These are phyloP conservation scores for Pseudochirops corinnae DNA, from an alignment of 2,797 vertebrate genomes.

Conservation along the genomic window DNA sequence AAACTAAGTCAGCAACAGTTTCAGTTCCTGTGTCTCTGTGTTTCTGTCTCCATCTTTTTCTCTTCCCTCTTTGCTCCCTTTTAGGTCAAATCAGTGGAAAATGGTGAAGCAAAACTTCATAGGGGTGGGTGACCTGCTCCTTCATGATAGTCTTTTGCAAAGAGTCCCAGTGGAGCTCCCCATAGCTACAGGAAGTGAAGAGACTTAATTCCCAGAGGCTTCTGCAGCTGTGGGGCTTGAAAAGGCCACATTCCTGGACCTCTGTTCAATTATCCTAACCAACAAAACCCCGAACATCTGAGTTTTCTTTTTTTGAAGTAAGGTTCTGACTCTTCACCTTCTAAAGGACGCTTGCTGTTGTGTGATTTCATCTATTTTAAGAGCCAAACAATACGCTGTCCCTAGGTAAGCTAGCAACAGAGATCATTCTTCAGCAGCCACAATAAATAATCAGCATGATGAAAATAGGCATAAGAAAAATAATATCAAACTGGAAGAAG, in stretches of 20 bases:
- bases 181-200: conserved; percentile 67
- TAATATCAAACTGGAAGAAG: background rate
- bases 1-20: conserved; percentile 49
- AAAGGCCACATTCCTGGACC: conserved; percentile 65
- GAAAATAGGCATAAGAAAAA: conserved; percentile 23
- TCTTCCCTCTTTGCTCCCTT: background rate
- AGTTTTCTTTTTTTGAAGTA: conserved; percentile 51
- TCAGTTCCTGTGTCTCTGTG: conserved; percentile 13
- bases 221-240: conserved; percentile 60
- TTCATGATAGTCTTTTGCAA: conserved; percentile 55
- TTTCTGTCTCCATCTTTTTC: background rate
- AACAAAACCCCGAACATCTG: conserved; percentile 46
- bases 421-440: background rate
- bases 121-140: background rate
- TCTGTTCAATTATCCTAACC: conserved; percentile 54
- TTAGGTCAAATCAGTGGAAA: conserved; percentile 62
- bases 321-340: conserved; percentile 20
- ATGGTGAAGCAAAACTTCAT: conserved; percentile 31
- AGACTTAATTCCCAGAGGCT: conserved; percentile 68
- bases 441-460: background rate
- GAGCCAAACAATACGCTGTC: background rate
- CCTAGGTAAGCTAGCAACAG: background rate
- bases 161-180: conserved; percentile 57
- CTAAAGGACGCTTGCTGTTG: background rate
- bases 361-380: background rate